Percentiles rank a stretch among this genome's conserved stretches.
Conservation (phyloP, 2,113 vertebrate genomes). For the Tamias sibiricus region DNA sequence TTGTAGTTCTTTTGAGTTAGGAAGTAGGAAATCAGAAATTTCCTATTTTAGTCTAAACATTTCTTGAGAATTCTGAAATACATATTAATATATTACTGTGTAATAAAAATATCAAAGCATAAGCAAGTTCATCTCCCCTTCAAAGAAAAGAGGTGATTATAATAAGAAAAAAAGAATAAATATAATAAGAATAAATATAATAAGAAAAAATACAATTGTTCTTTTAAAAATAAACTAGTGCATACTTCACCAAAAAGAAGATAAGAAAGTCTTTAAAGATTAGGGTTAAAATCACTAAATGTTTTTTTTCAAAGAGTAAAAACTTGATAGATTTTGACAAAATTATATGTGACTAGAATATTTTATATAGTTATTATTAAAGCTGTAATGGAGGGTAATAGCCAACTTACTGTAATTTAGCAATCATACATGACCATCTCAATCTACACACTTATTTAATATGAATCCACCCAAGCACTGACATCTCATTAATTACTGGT, state of each 20-base stretch:
- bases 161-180: too few relatives aligned
- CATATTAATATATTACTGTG: neutral
- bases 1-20: neutral
- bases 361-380: neutral
- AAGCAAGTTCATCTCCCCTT: neutral
- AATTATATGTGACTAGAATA: neutral
- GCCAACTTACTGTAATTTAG: neutral
- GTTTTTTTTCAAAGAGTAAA: neutral
- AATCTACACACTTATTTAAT: constrained; percentile 25
- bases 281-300: neutral
- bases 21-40: neutral
- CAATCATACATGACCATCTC: constrained; percentile 34
- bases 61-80: neutral
- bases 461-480: neutral
- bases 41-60: neutral
- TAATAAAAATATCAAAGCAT: neutral
- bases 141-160: neutral
- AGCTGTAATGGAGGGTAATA: neutral
- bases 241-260: neutral
- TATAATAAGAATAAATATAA: neutral
- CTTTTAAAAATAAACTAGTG: neutral
- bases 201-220: neutral
- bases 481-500: constrained; percentile 35
- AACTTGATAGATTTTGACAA: neutral
- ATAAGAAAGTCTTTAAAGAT: neutral